Conservation (phyloP, 2,113 vertebrate species). For the Grammomys surdaster region DNA sequence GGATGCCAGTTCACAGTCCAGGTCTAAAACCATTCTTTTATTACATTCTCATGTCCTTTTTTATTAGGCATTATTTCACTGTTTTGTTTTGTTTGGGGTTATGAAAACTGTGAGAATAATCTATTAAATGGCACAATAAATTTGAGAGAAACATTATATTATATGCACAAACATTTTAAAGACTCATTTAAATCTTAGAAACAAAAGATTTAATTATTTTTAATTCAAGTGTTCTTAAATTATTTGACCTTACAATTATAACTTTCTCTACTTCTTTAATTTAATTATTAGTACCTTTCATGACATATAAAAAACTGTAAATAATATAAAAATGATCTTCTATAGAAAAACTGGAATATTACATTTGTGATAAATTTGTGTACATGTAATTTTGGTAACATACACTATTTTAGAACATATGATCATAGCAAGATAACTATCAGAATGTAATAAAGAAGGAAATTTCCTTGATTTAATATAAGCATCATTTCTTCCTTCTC, state of each 20-base stretch:
- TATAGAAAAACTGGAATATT: slow-evolving; percentile 18
- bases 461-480: background rate
- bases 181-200: background rate
- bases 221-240: slow-evolving; percentile 4
- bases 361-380: background rate
- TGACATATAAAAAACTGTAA: background rate
- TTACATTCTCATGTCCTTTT: background rate
- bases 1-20: background rate
- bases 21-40: background rate
- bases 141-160: background rate
- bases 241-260: background rate
- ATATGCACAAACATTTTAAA: background rate
- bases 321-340: background rate
- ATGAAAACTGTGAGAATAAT: background rate
- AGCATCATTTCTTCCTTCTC: background rate
- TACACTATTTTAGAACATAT: background rate
- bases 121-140: background rate
- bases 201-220: background rate
- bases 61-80: fast-evolving
- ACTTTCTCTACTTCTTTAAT: background rate
- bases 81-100: background rate
- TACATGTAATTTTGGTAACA: background rate
- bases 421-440: background rate
- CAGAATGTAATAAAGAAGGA: background rate
- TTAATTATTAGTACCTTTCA: background rate